These are phyloP conservation scores for Gymnothorax reevesii DNA, from an alignment of 2,797 vertebrate species.

Conservation along the genomic window DNA sequence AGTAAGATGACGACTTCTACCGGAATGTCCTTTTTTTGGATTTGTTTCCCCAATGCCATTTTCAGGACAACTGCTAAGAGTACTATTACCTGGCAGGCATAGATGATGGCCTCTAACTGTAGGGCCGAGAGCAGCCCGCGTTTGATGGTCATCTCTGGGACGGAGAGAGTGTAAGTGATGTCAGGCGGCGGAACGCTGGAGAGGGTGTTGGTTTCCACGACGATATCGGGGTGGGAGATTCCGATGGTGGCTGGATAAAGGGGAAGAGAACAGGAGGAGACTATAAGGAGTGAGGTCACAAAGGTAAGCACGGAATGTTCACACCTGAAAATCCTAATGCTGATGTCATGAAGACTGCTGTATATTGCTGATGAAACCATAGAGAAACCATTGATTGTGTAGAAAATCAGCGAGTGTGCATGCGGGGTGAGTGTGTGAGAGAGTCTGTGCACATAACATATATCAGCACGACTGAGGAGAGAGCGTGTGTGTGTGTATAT, in stretches of 20 bases:
- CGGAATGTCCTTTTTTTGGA: neutral
- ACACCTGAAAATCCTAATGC: neutral
- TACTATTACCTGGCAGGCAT: slow-evolving; percentile 92
- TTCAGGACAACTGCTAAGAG: neutral
- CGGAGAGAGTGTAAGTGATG: slow-evolving; percentile 86
- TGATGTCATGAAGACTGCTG: neutral
- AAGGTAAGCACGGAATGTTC: neutral
- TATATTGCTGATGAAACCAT: too few relatives aligned
- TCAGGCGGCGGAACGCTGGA: slow-evolving; percentile 96
- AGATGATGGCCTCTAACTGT: slow-evolving; percentile 95
- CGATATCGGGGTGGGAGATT: slow-evolving; percentile 92
- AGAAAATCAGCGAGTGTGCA: neutral
- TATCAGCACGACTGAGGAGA: too few relatives aligned
- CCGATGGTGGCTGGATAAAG: slow-evolving; percentile 83
- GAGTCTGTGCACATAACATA: neutral
- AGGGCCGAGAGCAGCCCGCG: slow-evolving; percentile 86
- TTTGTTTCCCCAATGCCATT: too few relatives aligned
- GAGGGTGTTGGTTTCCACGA: slow-evolving; percentile 96
- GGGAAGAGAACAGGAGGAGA: neutral
- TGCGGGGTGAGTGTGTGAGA: neutral
- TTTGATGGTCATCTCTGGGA: slow-evolving; percentile 72
- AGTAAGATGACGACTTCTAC: neutral
- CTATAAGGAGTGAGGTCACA: neutral
- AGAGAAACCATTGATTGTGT: neutral
- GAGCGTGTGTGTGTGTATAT: neutral